phyloP scores from a whole-genome alignment of 2,888 invertebrate species.

The Caenorhabditis auriculariae region DNA sequence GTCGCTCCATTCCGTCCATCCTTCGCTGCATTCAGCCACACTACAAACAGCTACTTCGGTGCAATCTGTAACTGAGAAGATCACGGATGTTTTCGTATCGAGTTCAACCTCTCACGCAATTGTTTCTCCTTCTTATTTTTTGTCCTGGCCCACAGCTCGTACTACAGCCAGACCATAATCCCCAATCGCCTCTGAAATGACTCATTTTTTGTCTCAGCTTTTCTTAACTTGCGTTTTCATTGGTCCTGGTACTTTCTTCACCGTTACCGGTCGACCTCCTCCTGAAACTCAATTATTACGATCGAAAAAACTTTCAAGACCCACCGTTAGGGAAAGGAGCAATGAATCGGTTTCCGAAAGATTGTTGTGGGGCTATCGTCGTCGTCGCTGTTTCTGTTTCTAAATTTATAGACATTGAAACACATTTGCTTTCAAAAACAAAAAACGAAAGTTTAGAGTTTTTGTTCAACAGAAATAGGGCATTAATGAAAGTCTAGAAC shows the following conservation, averaged over 20 bases:
- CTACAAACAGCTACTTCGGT: constrained; percentile 23
- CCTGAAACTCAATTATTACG: no score
- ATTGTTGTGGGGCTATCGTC: constrained; percentile 18
- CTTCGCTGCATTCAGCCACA: constrained; percentile 3
- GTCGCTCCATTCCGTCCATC: constrained; percentile 34
- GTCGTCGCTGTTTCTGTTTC: constrained; percentile 8
- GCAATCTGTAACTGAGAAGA: constrained; percentile 13
- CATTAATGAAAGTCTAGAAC: no score
- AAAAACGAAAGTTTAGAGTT: no score
- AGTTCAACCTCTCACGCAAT: constrained; percentile 17
- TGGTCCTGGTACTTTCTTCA: no score
- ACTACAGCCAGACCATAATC: constrained; percentile 40
- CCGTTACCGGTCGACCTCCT: no score
- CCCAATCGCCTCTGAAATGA: constrained; percentile 12
- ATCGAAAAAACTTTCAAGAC: no score
- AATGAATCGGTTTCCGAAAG: constrained; percentile 16
- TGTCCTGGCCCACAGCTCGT: constrained; percentile 38
- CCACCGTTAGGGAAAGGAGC: constrained; percentile 18
- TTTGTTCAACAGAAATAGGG: no score
- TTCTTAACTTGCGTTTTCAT: constrained; percentile 15
- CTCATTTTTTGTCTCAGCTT: background rate
- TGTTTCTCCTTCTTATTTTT: constrained; percentile 27
- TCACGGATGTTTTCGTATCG: background rate
- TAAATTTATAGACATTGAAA: no score
- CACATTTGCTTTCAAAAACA: no score